Base-by-base conservation (phyloP, 2,797 vertebrate species). In the Trachops cirrhosus region DNA sequence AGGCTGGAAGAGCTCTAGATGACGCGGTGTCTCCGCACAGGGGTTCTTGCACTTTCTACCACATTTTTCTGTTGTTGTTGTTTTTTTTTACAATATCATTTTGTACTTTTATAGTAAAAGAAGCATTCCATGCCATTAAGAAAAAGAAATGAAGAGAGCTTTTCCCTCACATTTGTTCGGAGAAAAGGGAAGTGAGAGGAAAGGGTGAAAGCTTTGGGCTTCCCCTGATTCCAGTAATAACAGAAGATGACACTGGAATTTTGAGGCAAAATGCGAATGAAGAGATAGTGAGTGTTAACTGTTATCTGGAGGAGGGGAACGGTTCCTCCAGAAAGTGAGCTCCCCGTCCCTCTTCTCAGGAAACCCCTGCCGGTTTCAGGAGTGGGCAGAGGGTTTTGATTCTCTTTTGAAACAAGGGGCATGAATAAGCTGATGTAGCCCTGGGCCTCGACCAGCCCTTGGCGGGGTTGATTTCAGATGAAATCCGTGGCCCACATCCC, bases 141-240 rank as follows among this genome's bases (percentile, higher is more conserved):
- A 19, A 41, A 88, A 86, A 91, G 54, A 80, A 87, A 87, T 9
- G 5, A 82, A 39, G 48, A 87, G 21, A 78, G 24, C 29, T 79
- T 97, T 95, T 18, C 88, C 87, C 85, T 95, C 64, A 21, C 12
- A 46, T 88, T 64, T 86, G n/a, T 91, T 92, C 41, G 3, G 74
- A 92, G 92, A 92, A 97, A 92, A 48, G 52, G 46, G 96, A 97
- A 96, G 78, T 92, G 73, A 92, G n/a, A 94, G 39, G 78, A 83
- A 44, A 64, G 1, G 89, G 93, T 70, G 57, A 94, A 78, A 71
- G 62, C 59, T 18, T 18, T 29, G 96, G 90, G 50, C 54, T 86
- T 83, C 78, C 95, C 96, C 88, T 24, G 41, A 32, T 19, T 92
- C 80, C 95, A 50, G 71, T 32, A 77, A 67, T 34, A 70, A 88